Conservation (phyloP, 2,113 vertebrate genomes). For the Urocynchramus pylzowi region DNA sequence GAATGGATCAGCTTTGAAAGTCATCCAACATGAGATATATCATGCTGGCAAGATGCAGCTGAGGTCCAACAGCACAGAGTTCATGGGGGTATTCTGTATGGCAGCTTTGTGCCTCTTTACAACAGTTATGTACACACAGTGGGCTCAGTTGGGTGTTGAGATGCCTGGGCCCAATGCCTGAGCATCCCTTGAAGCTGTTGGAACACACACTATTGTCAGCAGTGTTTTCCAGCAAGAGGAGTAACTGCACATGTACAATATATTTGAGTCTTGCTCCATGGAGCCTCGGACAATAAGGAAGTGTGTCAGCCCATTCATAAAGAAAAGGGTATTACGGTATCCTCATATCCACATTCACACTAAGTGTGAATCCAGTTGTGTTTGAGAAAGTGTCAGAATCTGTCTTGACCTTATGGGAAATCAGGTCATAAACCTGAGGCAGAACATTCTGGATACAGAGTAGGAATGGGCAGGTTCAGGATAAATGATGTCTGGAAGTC, state of each 20-base stretch:
- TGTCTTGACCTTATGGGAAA: neutral
- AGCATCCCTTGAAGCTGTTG: neutral
- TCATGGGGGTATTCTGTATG: neutral
- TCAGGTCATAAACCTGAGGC: neutral
- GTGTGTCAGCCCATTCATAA: neutral
- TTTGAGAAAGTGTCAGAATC: neutral
- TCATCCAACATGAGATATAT: slow-evolving; percentile 1
- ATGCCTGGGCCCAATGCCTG: neutral
- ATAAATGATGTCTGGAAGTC: neutral
- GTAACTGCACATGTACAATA: neutral
- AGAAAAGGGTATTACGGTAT: neutral
- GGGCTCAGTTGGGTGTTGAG: neutral
- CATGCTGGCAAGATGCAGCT: neutral
- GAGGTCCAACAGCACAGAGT: neutral
- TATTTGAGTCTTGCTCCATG: neutral
- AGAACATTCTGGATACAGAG: neutral
- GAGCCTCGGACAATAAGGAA: neutral
- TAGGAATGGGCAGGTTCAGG: neutral
- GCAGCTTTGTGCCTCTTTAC: neutral
- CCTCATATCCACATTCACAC: neutral
- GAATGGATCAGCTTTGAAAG: slow-evolving; percentile 13
- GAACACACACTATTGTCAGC: neutral
- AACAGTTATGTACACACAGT: neutral
- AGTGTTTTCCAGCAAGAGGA: neutral
- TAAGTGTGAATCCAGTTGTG: neutral